phyloP scores from a whole-genome alignment of 2,888 invertebrate species.

The Aporophyla nigra region DNA sequence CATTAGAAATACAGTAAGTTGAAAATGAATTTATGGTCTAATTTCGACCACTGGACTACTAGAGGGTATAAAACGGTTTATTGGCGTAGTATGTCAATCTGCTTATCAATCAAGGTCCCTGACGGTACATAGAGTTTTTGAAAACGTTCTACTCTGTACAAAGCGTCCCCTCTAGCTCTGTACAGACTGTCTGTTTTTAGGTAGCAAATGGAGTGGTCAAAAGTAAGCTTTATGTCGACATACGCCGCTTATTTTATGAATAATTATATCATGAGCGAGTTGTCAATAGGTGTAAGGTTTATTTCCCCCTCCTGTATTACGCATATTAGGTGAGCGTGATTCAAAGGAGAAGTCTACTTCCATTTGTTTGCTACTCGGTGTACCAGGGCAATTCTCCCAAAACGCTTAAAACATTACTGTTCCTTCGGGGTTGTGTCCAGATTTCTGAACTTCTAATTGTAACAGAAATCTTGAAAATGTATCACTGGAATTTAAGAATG shows the following conservation, averaged over 20 bases:
- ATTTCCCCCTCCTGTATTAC: neutral
- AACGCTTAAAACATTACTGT: constrained; percentile 17
- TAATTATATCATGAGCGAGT: neutral
- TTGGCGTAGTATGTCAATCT: neutral
- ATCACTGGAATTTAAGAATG: constrained; percentile 14
- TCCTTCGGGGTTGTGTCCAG: constrained; percentile 6
- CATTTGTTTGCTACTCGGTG: constrained; percentile 25
- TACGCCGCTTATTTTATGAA: neutral
- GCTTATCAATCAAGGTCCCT: constrained; percentile 1
- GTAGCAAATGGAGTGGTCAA: constrained; percentile 30
- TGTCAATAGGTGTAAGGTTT: neutral
- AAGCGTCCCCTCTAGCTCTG: neutral
- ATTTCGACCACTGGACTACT: too few species aligned
- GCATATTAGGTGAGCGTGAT: neutral
- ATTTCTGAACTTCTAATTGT: neutral
- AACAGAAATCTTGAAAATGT: constrained; percentile 15
- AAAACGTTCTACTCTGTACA: neutral
- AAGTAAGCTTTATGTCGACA: constrained; percentile 3
- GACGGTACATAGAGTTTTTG: constrained; percentile 5
- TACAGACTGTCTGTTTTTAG: neutral
- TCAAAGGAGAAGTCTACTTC: neutral
- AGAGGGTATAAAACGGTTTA: too few species aligned
- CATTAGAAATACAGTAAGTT: too few species aligned
- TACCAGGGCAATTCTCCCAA: neutral
- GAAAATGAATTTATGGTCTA: too few species aligned